Evolutionary conservation across 1,140 invertebrate genomes (phyloP).

Genomic region (Drosophila albomicans): DNA sequence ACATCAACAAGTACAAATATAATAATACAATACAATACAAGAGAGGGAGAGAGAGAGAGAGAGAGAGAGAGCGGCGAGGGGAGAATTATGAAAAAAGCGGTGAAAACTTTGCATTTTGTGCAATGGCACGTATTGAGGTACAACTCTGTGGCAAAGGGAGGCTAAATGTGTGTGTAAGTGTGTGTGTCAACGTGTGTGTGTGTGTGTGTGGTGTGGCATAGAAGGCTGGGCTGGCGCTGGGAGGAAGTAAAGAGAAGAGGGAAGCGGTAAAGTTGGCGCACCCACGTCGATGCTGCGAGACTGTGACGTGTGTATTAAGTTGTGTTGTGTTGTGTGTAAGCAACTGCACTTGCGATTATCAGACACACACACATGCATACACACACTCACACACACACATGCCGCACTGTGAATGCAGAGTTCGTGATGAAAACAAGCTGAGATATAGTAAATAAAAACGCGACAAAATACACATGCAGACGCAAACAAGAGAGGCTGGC

Average conservation of each 20-base stretch:
- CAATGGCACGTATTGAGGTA: constrained; percentile 55
- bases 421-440: constrained; percentile 50
- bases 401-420: background rate
- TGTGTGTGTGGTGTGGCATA: too few relatives aligned
- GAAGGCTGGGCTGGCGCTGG: too few relatives aligned
- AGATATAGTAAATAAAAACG: constrained; percentile 38
- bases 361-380: constrained; percentile 9
- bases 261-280: constrained; percentile 15
- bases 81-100: constrained; percentile 11
- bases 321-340: constrained; percentile 41
- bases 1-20: constrained; percentile 32
- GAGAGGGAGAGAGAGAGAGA: too few relatives aligned
- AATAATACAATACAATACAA: background rate
- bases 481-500: background rate
- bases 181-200: too few relatives aligned
- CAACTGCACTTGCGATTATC: constrained; percentile 58
- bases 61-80: constrained; percentile 8
- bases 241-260: background rate
- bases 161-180: too few relatives aligned
- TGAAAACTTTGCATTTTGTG: constrained; percentile 63
- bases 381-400: background rate
- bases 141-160: constrained; percentile 3
- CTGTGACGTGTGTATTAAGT: constrained; percentile 15
- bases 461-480: constrained; percentile 40
- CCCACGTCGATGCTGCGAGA: constrained; percentile 49